These are phyloP conservation scores for Xylota segnis DNA, from an alignment of 2,888 invertebrate genomes.

Conservation along the genomic window DNA sequence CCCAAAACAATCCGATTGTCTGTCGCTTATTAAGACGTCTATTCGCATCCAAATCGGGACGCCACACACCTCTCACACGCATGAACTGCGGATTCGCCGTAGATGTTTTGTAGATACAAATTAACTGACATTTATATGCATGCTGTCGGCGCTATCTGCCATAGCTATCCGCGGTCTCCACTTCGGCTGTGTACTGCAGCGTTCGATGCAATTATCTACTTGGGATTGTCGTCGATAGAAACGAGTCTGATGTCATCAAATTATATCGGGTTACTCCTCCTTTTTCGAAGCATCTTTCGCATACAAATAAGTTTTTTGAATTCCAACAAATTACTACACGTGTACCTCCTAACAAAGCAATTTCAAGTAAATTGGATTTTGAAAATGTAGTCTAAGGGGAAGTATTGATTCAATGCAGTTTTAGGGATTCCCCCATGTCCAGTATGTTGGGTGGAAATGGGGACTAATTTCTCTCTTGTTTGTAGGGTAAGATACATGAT, in stretches of 20 bases:
- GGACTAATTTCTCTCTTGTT: too few relatives aligned
- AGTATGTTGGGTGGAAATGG: too few relatives aligned
- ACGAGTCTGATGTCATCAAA: slow-evolving; percentile 42
- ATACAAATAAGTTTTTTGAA: slow-evolving; percentile 45
- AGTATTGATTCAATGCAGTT: slow-evolving; percentile 9
- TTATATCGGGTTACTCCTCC: slow-evolving; percentile 35
- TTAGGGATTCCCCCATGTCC: slow-evolving; percentile 3
- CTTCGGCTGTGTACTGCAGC: background rate
- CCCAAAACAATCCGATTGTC: slow-evolving; percentile 30
- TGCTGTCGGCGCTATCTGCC: slow-evolving; percentile 22
- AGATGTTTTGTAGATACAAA: background rate
- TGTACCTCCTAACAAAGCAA: background rate
- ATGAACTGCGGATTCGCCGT: background rate
- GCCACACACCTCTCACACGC: slow-evolving; percentile 9
- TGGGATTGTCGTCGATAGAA: background rate
- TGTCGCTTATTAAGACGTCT: slow-evolving; percentile 30
- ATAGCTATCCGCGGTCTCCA: slow-evolving; percentile 1
- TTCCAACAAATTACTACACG: background rate
- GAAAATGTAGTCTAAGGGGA: background rate
- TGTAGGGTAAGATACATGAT: too few relatives aligned
- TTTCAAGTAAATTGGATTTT: slow-evolving; percentile 38
- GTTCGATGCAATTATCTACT: slow-evolving; percentile 5
- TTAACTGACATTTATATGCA: slow-evolving; percentile 53
- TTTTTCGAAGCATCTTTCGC: slow-evolving; percentile 22
- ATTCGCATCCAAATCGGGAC: slow-evolving; percentile 31